Base-by-base conservation (phyloP, 2,797 vertebrate species). In the Molothrus ater region DNA sequence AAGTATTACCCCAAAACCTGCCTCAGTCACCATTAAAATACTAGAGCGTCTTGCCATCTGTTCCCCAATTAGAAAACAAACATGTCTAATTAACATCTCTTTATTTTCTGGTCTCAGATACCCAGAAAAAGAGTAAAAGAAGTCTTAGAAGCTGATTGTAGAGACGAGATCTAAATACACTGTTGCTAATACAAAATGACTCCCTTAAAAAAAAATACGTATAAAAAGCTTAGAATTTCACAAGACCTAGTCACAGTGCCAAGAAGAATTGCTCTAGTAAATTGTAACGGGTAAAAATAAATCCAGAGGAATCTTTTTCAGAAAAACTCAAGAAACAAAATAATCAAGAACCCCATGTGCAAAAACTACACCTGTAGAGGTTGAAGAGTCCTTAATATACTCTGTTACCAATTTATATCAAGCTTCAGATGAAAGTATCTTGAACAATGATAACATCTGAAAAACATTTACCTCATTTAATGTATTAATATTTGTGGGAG, bases 61-160 rank as follows among this genome's bases (percentile, higher is more conserved):
- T 69, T 92, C 47, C 22, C 17, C 51, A 80, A 10, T 87, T 75
- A 94, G 66, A 91, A 94, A 93, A 94, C 50, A 61, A 95, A 42
- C 7, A 34, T 40, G 7, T 86, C 34, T 75, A 81, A 83, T 88
- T 88, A 88, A 81, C 31, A 29, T 61, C 5, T 68, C 24, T 56
- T 70, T 86, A 22, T 80, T 81, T 93, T 71, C 54, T 92, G 14
- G 26, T 93, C 53, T 72, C 73, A 92, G 50, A 78, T 40, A 80
- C 13, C 29, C 40, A 71, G n/a, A 68, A 65, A 71, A 86, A 72
- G 36, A 66, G 4, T 53, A 31, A 80, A 87, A 82, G 21, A 56
- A 71, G 17, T 57, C 43, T 76, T 59, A 56, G 51, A 70, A 74
- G 31, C 4, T 88, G n/a, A 53, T 42, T 71, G 32, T 36, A 81